Evolutionary conservation across 2,797 vertebrate genomes (phyloP).

Genomic region (Pipistrellus pygmaeus): DNA sequence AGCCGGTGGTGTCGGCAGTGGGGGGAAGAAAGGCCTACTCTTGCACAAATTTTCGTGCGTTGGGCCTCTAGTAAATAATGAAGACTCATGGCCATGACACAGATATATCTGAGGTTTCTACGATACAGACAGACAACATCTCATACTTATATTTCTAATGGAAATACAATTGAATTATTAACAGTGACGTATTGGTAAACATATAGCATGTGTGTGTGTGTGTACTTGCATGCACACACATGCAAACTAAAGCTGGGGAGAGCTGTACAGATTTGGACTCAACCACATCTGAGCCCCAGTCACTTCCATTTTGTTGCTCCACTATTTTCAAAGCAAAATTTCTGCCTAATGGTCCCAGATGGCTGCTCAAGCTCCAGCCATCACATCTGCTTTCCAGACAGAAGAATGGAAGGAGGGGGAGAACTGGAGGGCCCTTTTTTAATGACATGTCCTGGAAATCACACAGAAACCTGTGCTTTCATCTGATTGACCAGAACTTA

Average conservation of each 20-base stretch:
- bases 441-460: not conserved
- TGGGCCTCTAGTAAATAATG: not conserved
- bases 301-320: not conserved
- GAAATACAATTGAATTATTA: not conserved
- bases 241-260: not conserved
- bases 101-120: not conserved
- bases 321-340: slow-evolving; percentile 38
- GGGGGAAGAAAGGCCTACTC: no score
- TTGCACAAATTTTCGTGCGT: no score
- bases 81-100: not conserved
- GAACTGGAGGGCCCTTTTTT: not conserved
- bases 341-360: not conserved
- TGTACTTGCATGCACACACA: not conserved
- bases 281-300: not conserved
- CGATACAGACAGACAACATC: not conserved
- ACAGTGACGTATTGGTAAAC: not conserved
- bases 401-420: not conserved
- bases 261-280: not conserved
- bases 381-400: not conserved
- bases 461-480: not conserved
- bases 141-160: slow-evolving; percentile 11
- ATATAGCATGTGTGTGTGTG: not conserved
- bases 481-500: not conserved
- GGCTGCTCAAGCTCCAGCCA: not conserved
- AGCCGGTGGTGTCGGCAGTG: no score